Percentiles rank a stretch among this genome's conserved stretches.
Evolutionary conservation across 2,797 vertebrate genomes (phyloP).

Genomic region (Nannoperca obscura): DNA sequence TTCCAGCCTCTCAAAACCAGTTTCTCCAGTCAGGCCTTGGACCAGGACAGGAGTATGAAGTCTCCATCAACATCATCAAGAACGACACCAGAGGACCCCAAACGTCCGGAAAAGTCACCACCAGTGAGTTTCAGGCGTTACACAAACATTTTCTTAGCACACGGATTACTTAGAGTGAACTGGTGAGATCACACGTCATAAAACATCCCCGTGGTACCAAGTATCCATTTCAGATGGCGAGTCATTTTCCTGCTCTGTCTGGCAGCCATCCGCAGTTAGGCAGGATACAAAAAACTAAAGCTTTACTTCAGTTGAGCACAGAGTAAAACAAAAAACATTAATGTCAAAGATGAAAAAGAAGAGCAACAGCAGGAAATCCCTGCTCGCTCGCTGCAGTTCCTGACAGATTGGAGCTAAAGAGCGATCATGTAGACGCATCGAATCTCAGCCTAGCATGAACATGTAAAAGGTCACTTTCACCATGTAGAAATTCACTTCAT

Average conservation of each 20-base stretch:
- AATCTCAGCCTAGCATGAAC: conserved; percentile 26
- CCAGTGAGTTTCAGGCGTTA: conserved; percentile 86
- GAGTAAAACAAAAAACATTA: conserved; percentile 26
- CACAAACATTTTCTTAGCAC: background rate
- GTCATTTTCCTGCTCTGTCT: conserved; percentile 10
- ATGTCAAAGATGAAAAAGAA: conserved; percentile 23
- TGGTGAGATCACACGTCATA: background rate
- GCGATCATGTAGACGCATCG: conserved; percentile 38
- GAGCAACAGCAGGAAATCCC: conserved; percentile 54
- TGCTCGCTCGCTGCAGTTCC: conserved; percentile 12
- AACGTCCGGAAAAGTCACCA: conserved; percentile 86
- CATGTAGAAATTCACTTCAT: conserved; percentile 45
- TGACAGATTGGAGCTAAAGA: conserved; percentile 24
- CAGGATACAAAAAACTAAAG: background rate
- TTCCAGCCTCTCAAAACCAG: conserved; percentile 87
- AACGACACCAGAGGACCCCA: conserved; percentile 92
- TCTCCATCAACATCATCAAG: conserved; percentile 91
- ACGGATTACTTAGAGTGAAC: background rate
- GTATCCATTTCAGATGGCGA: background rate
- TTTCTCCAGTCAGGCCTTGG: conserved; percentile 92
- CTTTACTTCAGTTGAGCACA: background rate
- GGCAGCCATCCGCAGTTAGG: conserved; percentile 7
- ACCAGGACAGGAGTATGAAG: conserved; percentile 94
- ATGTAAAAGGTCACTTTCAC: conserved; percentile 26
- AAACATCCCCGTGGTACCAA: background rate